phyloP scores from a whole-genome alignment of 2,797 vertebrate genomes.

The Macrochelys suwanniensis region DNA sequence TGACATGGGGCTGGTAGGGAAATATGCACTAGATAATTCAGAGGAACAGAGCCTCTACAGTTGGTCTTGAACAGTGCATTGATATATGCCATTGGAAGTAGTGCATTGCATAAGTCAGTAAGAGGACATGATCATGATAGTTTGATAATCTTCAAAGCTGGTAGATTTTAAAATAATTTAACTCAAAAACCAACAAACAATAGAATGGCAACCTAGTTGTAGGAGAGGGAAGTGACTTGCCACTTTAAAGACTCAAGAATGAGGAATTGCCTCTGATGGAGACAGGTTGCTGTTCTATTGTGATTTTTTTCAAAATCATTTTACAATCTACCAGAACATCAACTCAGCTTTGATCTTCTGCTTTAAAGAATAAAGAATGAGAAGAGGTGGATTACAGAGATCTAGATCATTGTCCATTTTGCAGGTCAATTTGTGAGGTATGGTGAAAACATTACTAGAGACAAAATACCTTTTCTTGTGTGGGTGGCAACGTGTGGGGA shows the following conservation, averaged over 20 bases:
- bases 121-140: not conserved
- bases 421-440: not conserved
- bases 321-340: not conserved
- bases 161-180: not conserved
- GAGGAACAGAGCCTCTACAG: not conserved
- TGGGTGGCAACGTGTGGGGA: not conserved
- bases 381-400: not conserved
- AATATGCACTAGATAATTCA: slow-evolving; percentile 57
- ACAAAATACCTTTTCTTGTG: not conserved
- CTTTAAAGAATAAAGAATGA: slow-evolving; percentile 27
- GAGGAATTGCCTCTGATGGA: not conserved
- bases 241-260: not conserved
- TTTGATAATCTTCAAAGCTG: not conserved
- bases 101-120: not conserved
- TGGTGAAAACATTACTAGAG: not conserved
- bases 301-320: not conserved
- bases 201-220: not conserved
- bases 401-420: slow-evolving; percentile 44
- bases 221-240: not conserved
- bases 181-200: accelerated
- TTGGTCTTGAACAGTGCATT: slow-evolving; percentile 35
- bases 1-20: slow-evolving; percentile 66
- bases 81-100: slow-evolving; percentile 38
- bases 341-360: slow-evolving; percentile 27
- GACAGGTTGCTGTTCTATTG: not conserved